phyloP scores from a whole-genome alignment of 2,797 vertebrate species.

The Brachyrhaphis roseni region DNA sequence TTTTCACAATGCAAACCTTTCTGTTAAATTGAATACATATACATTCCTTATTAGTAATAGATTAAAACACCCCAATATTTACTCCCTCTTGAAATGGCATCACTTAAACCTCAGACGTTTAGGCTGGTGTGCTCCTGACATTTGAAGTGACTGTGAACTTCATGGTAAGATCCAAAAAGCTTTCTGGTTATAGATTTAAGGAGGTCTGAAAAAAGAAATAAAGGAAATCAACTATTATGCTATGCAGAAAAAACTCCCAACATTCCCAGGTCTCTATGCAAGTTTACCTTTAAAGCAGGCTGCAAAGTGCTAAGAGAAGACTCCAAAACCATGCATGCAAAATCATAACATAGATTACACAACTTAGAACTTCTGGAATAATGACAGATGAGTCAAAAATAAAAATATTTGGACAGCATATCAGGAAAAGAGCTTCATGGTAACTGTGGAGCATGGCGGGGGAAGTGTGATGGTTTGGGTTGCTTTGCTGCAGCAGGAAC shows the following conservation, averaged over 20 bases:
- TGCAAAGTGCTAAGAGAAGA: background rate
- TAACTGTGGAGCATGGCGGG: background rate
- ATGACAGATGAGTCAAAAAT: background rate
- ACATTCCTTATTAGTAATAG: background rate
- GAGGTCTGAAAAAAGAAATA: background rate
- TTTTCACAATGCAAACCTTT: background rate
- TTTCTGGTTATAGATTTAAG: background rate
- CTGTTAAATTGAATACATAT: background rate
- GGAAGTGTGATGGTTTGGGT: background rate
- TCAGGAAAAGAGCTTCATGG: background rate
- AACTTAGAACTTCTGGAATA: background rate
- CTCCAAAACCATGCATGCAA: background rate
- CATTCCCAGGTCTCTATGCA: background rate
- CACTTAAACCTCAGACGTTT: background rate
- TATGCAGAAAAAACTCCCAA: background rate
- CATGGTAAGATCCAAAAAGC: background rate
- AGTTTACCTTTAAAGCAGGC: background rate
- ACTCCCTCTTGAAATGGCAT: background rate
- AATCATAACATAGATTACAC: background rate
- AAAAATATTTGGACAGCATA: background rate
- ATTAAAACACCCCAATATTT: background rate
- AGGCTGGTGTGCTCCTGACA: background rate
- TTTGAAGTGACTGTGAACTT: background rate
- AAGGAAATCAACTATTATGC: background rate
- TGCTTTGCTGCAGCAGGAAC: background rate